phyloP scores from a whole-genome alignment of 2,797 vertebrate genomes.

The Channallabes apus region DNA sequence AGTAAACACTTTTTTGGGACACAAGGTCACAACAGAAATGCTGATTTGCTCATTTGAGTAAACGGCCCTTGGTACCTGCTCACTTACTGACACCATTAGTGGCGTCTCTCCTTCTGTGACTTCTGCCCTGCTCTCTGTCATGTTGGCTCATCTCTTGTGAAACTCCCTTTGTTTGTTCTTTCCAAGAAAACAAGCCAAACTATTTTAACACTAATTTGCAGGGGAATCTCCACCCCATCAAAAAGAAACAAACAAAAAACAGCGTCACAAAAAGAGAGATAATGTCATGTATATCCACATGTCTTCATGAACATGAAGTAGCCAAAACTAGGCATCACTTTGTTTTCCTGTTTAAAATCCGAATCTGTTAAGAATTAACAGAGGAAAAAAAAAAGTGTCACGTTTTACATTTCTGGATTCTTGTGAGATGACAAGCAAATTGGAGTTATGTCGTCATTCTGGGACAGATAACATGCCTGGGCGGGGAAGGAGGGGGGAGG shows the following conservation, averaged over 20 bases:
- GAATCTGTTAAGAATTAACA: no score
- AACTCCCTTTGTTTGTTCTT: conserved; percentile 53
- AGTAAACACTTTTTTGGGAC: conserved; percentile 64
- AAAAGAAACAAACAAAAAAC: conserved; percentile 50
- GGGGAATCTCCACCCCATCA: conserved; percentile 30
- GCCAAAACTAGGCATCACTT: background rate
- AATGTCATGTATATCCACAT: background rate
- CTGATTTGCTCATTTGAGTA: conserved; percentile 58
- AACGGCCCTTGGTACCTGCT: conserved; percentile 6
- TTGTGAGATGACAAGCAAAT: conserved; percentile 55
- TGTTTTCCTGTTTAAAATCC: background rate
- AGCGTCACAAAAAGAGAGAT: background rate
- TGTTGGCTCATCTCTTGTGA: conserved; percentile 40
- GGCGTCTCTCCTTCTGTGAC: conserved; percentile 59
- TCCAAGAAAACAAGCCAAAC: conserved; percentile 61
- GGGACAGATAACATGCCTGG: conserved; percentile 28
- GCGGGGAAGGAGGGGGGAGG: background rate
- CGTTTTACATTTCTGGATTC: conserved; percentile 59
- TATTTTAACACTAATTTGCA: conserved; percentile 63
- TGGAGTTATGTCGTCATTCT: conserved; percentile 60
- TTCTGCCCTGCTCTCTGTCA: conserved; percentile 41
- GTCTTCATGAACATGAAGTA: background rate
- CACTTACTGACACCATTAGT: conserved; percentile 42
- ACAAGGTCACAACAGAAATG: conserved; percentile 67
- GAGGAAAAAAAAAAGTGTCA: background rate